Base-by-base conservation (phyloP, 1,140 invertebrate species). In the Bombus waltoni region DNA sequence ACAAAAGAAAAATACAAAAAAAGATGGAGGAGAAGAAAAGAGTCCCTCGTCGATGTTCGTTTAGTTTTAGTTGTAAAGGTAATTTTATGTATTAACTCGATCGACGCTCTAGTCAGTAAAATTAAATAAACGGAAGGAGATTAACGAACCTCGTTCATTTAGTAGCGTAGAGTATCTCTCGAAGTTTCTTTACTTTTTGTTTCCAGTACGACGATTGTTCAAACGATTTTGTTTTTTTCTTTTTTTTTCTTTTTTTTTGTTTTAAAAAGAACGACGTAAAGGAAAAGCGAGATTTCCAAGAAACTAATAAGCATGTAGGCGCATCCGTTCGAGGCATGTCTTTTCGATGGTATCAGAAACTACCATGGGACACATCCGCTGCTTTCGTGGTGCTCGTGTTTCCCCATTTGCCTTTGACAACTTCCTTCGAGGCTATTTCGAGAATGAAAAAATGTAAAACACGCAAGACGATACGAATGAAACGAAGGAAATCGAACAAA, bases 381-480 rank as follows among this genome's bases (percentile, higher is more conserved):
- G 32, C 28, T 62, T 53, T 35, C 15, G 18, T 13, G 72, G 85
- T 70, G 73, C 59, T 42, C 65, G 83, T 73, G 68, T 85, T 75
- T 85, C 84, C 18, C 92, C 90, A 88, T 92, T 93, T 92, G 92
- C 91, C 89, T 92, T 92, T 92, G 89, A 93, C 87, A 62, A 40
- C 32, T 75, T 72, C 38, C 57, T 28, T 53, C 40, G 57, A 42
- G 71, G 25, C 40, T 47, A n/a, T 38, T 75, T 83, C 72, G 42
- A 35, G 6, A 65, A 28, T n/a, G 25, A 13, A 40, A 18, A 42
- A 76, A 42, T 15, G 18, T 53, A 22, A 47, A 18, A 22, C 38
- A 28, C 18, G 4, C 22, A 47, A 47, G 1, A 22, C 38, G 35
- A 57, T 40, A 57, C 53, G 4, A 65, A 42, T 8, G 32, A 77